Conservation (phyloP, 1,140 invertebrate species). For the Hyles vespertilio region DNA sequence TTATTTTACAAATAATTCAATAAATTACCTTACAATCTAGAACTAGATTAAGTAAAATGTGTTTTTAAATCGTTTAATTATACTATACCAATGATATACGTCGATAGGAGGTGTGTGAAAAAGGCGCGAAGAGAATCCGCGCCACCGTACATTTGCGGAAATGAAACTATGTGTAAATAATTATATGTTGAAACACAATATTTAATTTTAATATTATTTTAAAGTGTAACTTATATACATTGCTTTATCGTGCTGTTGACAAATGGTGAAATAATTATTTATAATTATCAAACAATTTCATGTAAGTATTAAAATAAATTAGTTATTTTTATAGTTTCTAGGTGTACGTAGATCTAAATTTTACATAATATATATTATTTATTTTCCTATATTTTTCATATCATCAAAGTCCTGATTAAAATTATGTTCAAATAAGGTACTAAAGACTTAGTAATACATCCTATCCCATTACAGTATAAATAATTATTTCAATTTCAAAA, state of each 20-base stretch:
- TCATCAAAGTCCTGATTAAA: too few relatives aligned
- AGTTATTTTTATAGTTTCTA: slow-evolving; percentile 30
- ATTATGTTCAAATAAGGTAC: too few relatives aligned
- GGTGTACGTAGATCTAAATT: not conserved
- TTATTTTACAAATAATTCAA: slow-evolving; percentile 31
- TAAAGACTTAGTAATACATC: too few relatives aligned
- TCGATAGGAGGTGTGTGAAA: slow-evolving; percentile 32
- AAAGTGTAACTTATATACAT: not conserved
- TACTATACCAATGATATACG: not conserved
- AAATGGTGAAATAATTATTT: slow-evolving; percentile 3
- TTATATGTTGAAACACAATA: slow-evolving; percentile 17
- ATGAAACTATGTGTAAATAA: slow-evolving; percentile 27
- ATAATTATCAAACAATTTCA: slow-evolving; percentile 3
- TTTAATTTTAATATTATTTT: slow-evolving; percentile 1
- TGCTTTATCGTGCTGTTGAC: not conserved
- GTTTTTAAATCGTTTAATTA: slow-evolving; percentile 10
- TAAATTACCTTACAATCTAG: slow-evolving; percentile 14
- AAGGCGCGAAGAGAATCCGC: slow-evolving; percentile 62
- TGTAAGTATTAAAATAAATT: slow-evolving; percentile 9
- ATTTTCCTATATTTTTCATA: too few relatives aligned
- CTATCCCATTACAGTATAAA: too few relatives aligned
- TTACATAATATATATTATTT: too few relatives aligned
- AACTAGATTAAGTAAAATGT: slow-evolving; percentile 19
- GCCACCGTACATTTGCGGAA: slow-evolving; percentile 26
- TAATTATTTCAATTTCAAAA: too few relatives aligned